Conservation (phyloP, 2,113 vertebrate species). For the Struthidea cinerea region DNA sequence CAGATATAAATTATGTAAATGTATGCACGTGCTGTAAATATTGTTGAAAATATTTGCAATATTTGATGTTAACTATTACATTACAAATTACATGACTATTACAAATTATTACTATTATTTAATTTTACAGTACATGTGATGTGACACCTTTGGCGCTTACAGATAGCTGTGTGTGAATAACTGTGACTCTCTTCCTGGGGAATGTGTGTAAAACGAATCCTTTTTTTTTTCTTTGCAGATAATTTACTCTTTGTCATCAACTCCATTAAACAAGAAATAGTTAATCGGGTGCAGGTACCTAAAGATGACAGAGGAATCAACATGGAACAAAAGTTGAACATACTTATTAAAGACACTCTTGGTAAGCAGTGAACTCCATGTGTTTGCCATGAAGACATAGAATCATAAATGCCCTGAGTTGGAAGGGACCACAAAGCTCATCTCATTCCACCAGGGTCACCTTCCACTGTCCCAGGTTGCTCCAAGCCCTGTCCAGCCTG, state of each 20-base stretch:
- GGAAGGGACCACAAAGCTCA: not conserved
- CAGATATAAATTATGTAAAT: not conserved
- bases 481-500: accelerated
- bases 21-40: not conserved
- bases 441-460: not conserved
- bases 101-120: too few species aligned
- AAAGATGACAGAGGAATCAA: constrained; percentile 81
- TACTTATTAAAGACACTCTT: constrained; percentile 91
- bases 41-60: not conserved
- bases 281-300: constrained; percentile 88
- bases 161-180: not conserved
- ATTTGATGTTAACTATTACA: not conserved
- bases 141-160: not conserved
- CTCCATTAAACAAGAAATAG: constrained; percentile 97
- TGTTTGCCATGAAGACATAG: not conserved
- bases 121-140: not conserved
- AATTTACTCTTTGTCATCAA: constrained; percentile 97
- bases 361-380: constrained; percentile 74
- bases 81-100: too few species aligned
- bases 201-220: not conserved
- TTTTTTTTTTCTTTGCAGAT: constrained; percentile 73
- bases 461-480: accelerated
- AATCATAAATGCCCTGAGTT: not conserved
- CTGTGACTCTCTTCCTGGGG: not conserved
- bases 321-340: constrained; percentile 91